Base-by-base conservation (phyloP, 2,797 vertebrate genomes). In the Atherinosoma microstoma region DNA sequence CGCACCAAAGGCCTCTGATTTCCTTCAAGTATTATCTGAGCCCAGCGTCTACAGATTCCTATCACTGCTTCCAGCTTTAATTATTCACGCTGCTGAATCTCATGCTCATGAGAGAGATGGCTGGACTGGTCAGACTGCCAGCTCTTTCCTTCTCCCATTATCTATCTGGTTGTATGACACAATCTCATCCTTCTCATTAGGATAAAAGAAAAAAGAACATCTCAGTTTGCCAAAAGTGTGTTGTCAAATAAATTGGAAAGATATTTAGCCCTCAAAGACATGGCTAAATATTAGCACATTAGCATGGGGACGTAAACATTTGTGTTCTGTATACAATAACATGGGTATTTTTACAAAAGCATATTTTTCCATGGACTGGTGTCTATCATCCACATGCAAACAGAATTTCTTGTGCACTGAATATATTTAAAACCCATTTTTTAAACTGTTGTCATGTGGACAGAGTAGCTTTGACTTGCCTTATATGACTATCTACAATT, bases 81-180 rank as follows among this genome's bases (percentile, higher is more conserved):
- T 94, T 94, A 94, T 94, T 94, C 92, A 94, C 92, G 66, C 89
- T 75, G 88, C 89, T 88, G 88, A 90, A 93, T 91, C 92, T 85
- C 91, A 87, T 81, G 77, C 90, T 91, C 88, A 89, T 90, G 85
- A 82, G 72, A 87, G 84, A 82, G 84, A 86, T 88, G 82, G 81
- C 69, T 79, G 64, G 68, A 69, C 75, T 12, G 86, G 77, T 81
- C 84, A 81, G 80, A 79, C 79, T 70, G 69, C 75, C 79, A 78
- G 70, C 76, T 65, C 72, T 72, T 65, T 76, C 73, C 70, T 78
- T 83, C 74, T 36, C 71, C 35, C 64, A 4, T 40, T 74, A 92
- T 91, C 89, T 82, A 16, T 74, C 82, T 63, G 66, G 53, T 75
- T 74, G 67, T 61, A 65, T 79, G 80, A 79, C 88, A 76, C 66